Evolutionary conservation across 53 echinoderm and acorn worm species (phyloP).

Genomic region (Paracentrotus lividus): DNA sequence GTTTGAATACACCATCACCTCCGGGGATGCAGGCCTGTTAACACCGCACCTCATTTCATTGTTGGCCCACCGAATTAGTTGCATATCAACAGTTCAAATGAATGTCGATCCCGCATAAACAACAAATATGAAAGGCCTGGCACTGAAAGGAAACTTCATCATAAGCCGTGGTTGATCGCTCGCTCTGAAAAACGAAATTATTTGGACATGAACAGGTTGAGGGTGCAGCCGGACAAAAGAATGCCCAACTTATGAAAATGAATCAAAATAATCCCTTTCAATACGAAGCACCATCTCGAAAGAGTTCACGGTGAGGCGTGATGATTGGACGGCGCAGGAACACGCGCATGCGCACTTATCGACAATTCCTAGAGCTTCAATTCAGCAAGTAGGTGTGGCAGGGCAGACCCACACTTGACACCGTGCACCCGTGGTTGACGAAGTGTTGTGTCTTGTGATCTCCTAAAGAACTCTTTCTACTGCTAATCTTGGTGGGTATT

Average conservation of each 20-base stretch:
- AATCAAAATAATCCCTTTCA: neutral
- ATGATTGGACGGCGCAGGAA: neutral
- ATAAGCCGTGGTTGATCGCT: neutral
- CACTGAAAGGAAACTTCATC: neutral
- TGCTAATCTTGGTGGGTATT: neutral
- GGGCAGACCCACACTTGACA: neutral
- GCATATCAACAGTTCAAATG: neutral
- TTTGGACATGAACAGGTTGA: slow-evolving; percentile 6
- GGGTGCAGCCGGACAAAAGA: slow-evolving; percentile 11
- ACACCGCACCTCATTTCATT: neutral
- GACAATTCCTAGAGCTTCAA: neutral
- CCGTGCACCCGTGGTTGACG: neutral
- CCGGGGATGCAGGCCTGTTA: neutral
- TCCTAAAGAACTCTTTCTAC: neutral
- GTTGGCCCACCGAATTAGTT: neutral
- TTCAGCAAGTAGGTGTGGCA: neutral
- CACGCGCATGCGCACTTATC: neutral
- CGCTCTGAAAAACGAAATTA: slow-evolving; percentile 3
- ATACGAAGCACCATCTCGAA: neutral
- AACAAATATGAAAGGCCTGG: neutral
- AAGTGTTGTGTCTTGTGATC: neutral
- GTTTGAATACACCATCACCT: slow-evolving; percentile 16
- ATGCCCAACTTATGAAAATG: neutral
- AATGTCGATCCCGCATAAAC: neutral
- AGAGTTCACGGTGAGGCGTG: neutral